Percentiles rank a stretch among this genome's conserved stretches.
These are phyloP conservation scores for Leucophenga montana DNA, from an alignment of 2,888 invertebrate genomes.

Conservation along the genomic window DNA sequence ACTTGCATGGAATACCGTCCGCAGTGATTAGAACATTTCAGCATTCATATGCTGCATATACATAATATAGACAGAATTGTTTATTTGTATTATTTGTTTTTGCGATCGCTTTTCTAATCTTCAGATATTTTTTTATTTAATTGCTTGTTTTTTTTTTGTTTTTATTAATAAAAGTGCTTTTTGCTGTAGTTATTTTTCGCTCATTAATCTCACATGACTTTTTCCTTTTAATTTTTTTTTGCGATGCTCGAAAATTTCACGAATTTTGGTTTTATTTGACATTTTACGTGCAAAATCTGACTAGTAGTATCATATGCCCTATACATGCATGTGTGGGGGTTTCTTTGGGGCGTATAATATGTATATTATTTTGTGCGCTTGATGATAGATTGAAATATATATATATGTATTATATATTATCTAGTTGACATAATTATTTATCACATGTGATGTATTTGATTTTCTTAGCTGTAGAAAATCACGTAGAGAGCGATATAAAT, in stretches of 20 bases:
- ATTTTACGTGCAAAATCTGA: background rate
- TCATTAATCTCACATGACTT: conserved; percentile 15
- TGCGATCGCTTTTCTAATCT: background rate
- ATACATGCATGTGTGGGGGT: background rate
- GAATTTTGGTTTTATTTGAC: too few species aligned
- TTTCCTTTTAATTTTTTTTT: background rate
- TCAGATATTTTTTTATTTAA: background rate
- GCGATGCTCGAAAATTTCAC: too few species aligned
- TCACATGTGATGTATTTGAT: too few species aligned
- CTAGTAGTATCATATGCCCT: background rate
- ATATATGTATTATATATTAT: too few species aligned
- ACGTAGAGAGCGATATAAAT: too few species aligned
- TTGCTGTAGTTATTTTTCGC: conserved; percentile 3
- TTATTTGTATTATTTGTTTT: background rate
- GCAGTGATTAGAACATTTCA: too few species aligned
- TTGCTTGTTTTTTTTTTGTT: background rate
- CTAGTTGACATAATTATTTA: too few species aligned
- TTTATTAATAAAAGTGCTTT: background rate
- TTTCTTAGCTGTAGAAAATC: too few species aligned
- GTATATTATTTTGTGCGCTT: background rate
- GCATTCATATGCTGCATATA: too few species aligned
- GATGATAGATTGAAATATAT: too few species aligned
- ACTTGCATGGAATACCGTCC: too few species aligned
- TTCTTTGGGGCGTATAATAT: background rate
- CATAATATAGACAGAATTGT: background rate